A percentile compares a stretch with the other conserved stretches of the same genome.
phyloP scores from a whole-genome alignment of 2,113 vertebrate species.

The Bos javanicus region DNA sequence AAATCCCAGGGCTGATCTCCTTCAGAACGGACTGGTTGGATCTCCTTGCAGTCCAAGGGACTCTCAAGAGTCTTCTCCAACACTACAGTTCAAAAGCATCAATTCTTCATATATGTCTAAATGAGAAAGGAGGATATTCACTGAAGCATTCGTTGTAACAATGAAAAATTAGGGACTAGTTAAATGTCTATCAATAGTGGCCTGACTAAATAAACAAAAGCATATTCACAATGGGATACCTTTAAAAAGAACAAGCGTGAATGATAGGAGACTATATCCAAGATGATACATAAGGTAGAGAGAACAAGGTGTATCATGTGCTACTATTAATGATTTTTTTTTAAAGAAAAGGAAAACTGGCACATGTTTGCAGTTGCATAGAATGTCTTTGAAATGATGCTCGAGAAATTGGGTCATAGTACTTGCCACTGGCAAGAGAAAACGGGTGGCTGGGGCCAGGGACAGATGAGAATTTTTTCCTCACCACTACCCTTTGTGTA shows the following conservation, averaged over 20 bases:
- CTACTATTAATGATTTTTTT: background rate
- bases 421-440: background rate
- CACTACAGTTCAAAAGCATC: no score
- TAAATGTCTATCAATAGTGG: background rate
- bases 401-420: background rate
- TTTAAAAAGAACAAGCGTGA: background rate
- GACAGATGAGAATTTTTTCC: background rate
- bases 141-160: background rate
- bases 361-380: background rate
- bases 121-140: background rate
- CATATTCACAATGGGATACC: background rate
- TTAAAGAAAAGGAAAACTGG: background rate
- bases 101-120: background rate
- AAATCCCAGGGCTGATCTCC: no score
- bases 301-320: background rate
- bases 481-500: background rate
- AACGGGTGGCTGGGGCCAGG: background rate
- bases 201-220: background rate
- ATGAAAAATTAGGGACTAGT: background rate
- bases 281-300: background rate
- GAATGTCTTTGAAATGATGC: background rate
- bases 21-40: no score
- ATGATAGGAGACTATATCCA: background rate
- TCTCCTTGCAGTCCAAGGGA: no score
- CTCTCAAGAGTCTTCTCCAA: no score